These are phyloP conservation scores for Aphaenogaster ashmeadi DNA, from an alignment of 1,140 invertebrate species.

Conservation along the genomic window DNA sequence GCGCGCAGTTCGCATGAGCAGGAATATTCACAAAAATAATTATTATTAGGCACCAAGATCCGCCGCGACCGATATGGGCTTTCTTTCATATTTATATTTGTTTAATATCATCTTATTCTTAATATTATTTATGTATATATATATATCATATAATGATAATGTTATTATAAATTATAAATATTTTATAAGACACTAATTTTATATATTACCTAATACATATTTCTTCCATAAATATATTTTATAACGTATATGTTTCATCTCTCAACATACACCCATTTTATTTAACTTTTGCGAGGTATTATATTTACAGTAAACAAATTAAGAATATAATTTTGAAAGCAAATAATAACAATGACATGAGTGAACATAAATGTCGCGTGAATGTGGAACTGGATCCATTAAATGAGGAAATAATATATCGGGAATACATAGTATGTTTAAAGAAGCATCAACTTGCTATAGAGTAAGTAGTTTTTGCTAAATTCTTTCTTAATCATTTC, in stretches of 20 bases:
- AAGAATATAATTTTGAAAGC: slow-evolving; percentile 6
- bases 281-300: too few species aligned
- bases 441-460: slow-evolving; percentile 44
- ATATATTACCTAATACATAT: too few species aligned
- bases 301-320: slow-evolving; percentile 14
- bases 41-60: too few species aligned
- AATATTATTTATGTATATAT: too few species aligned
- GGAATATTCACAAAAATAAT: too few species aligned
- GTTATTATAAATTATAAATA: neutral
- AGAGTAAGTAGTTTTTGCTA: slow-evolving; percentile 9
- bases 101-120: neutral
- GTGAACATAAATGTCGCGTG: neutral
- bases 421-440: slow-evolving; percentile 27
- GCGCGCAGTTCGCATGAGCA: too few species aligned
- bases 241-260: neutral
- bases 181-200: neutral
- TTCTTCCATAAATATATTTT: neutral
- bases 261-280: too few species aligned
- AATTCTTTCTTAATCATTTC: neutral
- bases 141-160: too few species aligned
- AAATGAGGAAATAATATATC: slow-evolving; percentile 3
- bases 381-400: neutral
- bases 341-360: neutral
- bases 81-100: too few species aligned
- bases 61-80: too few species aligned